phyloP scores from a whole-genome alignment of 2,797 vertebrate species.

The Urosaurus nigricauda region DNA sequence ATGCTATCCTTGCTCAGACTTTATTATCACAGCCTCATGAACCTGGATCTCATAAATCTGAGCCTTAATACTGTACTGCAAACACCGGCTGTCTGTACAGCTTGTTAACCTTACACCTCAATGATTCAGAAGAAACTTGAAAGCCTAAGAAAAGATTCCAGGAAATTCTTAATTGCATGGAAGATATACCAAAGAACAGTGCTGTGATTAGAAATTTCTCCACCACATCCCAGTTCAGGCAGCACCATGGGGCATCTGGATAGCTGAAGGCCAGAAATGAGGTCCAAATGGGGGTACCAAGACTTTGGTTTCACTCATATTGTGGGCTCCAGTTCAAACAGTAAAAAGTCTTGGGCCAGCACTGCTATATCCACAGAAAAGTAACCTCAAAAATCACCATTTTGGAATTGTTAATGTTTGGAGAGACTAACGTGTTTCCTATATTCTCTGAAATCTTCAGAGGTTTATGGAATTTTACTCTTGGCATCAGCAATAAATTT shows the following conservation, averaged over 20 bases:
- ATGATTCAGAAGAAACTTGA: not conserved
- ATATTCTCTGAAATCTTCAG: not conserved
- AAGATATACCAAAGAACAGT: not conserved
- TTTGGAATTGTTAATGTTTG: not conserved
- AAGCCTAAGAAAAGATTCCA: not conserved
- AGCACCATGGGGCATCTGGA: not conserved
- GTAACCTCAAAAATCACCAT: not conserved
- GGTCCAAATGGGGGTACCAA: not conserved
- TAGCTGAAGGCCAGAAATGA: not conserved
- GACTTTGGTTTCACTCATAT: not conserved
- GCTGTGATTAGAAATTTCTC: not conserved
- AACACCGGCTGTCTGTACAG: too few relatives aligned
- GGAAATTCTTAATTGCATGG: not conserved
- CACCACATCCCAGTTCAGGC: not conserved
- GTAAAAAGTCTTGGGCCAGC: not conserved
- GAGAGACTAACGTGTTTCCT: not conserved
- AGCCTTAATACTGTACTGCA: too few relatives aligned
- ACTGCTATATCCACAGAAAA: not conserved
- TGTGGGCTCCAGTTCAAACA: not conserved
- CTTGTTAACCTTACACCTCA: not conserved
- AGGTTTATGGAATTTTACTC: too few relatives aligned
- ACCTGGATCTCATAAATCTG: too few relatives aligned
- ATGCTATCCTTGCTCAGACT: too few relatives aligned
- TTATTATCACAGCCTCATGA: too few relatives aligned
- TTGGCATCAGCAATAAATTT: too few relatives aligned